Base-by-base conservation (phyloP, 2,113 vertebrate species). In the Acrocephalus arundinaceus region DNA sequence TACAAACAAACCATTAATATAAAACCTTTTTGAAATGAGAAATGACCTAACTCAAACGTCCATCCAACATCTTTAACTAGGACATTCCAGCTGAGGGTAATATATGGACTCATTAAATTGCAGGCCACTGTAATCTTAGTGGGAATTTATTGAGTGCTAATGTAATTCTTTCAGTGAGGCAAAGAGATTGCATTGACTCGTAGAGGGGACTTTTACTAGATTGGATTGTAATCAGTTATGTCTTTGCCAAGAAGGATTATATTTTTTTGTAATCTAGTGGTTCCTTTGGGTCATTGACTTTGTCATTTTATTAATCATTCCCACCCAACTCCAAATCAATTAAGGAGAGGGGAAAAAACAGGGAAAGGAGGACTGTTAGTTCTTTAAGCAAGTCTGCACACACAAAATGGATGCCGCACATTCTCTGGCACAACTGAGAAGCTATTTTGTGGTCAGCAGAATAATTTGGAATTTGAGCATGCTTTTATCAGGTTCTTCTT, bases 171-270 rank as follows among this genome's bases (percentile, higher is more conserved):
- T 97, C 97, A 97, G 97, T 93, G 96, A 97, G 90, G 97, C 97
- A 96, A 95, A 98, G 98, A 98, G 96, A 97, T 97, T 97, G 94
- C 96, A 97, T 98, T 98, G 97, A 98, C 97, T 98, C 90, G 90
- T 96, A 83, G 94, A 97, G 95, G 77, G 96, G 93, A 98, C 97
- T 98, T 98, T 97, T 96, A 98, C 95, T 98, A 98, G 98, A 98
- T 98, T 98, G 98, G 97, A 98, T 98, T 97, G 96, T 98, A 98
- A 98, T 98, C 98, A 98, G 97, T 98, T 97, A 98, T 90, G 94
- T 94, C 97, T 97, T 97, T 96, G 94, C 95, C 76, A 94, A 96
- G 96, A 97, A 94, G 80, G 82, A 82, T 93, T 91, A 66, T 77
- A 63, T 22, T 35, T 96, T 97, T 94, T 97, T 97, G 97, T 97